Evolutionary conservation across 2,113 vertebrate species (phyloP).

Genomic region (Malurus melanocephalus): DNA sequence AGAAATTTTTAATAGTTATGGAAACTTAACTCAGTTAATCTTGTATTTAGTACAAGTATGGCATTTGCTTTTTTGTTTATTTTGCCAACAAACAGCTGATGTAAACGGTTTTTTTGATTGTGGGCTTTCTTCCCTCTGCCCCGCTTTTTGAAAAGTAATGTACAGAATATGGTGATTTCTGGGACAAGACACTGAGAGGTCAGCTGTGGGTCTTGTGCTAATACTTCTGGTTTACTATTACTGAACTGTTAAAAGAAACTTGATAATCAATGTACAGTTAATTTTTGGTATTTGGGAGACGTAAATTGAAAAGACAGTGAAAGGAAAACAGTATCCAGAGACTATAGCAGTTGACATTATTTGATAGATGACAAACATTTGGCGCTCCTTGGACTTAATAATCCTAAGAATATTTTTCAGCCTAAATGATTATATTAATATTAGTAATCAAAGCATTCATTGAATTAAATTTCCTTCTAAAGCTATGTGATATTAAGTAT

Average conservation of each 20-base stretch:
- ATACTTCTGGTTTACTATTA: neutral
- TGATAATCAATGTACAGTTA: neutral
- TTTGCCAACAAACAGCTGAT: neutral
- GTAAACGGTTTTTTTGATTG: neutral
- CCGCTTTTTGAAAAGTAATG: neutral
- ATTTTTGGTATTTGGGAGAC: neutral
- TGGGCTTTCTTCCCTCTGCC: neutral
- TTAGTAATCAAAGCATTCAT: neutral
- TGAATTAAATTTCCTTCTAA: neutral
- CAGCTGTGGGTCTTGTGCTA: neutral
- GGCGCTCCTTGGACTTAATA: neutral
- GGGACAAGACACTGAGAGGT: neutral
- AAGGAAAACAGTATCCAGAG: neutral
- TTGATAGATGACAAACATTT: neutral
- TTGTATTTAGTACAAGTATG: neutral
- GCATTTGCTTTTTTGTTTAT: neutral
- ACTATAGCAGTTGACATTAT: neutral
- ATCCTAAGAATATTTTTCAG: neutral
- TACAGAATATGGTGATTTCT: neutral
- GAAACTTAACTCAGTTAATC: neutral
- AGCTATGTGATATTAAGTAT: neutral
- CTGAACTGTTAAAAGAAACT: neutral
- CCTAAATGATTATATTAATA: neutral
- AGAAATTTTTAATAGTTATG: neutral
- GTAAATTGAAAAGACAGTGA: neutral